Evolutionary conservation across 1,140 invertebrate species (phyloP), one percentile per base, ranked within the genome.

Genomic region (Caenorhabditis tropicalis): DNA sequence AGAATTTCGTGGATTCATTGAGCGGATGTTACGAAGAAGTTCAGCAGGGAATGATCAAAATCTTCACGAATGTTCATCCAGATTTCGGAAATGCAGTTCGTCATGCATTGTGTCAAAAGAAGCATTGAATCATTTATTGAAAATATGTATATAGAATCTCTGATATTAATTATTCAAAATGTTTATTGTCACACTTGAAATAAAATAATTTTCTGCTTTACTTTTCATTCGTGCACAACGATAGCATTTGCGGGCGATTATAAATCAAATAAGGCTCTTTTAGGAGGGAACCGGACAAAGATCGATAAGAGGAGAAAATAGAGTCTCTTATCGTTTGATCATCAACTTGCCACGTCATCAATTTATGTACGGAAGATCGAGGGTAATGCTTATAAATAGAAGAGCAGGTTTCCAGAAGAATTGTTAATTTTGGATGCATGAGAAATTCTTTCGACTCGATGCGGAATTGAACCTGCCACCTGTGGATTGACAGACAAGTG

Each of bases 1-100:
- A 94, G 60, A 98, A 98, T 89, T 94, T 98, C 91, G 95, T 94
- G 7, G 94, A 92, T 0, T 94, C 95, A 91, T 89, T 98, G 53
- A 92, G 94, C 88, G 95, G 96, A 43, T 94, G 95, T 53, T 48
- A 51, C 2, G 94, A 93, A 58, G 97, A 98, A 91, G 94, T 99
- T 88, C 95, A 96, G 92, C 92, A 93, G 81, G 86, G 92, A 65
- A 89, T 91, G 19, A 21, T 74, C 65, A 85, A 88, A 19, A 92
- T 92, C 87, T 93, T 93, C 86, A 88, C 85, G 19, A 89, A 92
- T 82, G 92, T 90, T 36, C 89, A 93, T 87, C 89, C 91, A 7
- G 92, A 92, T 49, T 92, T 90, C 87, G 93, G 92, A n/a, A 88
- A 87, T 0, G 33, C 65, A 16, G 36, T 74, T 46, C 65, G 65